phyloP scores from a whole-genome alignment of 2,888 invertebrate species.

The Yponomeuta plumbellus region DNA sequence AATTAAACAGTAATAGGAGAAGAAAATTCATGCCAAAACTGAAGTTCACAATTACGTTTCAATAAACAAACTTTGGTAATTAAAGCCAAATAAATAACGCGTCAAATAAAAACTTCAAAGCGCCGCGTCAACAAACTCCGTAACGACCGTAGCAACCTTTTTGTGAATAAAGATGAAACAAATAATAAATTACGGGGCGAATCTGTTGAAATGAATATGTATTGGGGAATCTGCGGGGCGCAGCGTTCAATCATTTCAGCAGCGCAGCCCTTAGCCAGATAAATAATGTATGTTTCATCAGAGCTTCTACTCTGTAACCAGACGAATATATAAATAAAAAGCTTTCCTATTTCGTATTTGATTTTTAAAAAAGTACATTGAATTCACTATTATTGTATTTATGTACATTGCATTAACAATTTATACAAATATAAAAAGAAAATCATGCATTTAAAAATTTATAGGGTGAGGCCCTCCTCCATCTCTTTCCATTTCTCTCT shows the following conservation, averaged over 20 bases:
- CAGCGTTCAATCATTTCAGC: constrained; percentile 13
- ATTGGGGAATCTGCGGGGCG: not conserved
- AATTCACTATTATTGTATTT: no score
- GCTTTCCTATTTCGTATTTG: no score
- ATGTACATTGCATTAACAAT: no score
- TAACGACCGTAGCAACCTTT: not conserved
- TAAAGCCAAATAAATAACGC: not conserved
- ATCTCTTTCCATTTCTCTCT: no score
- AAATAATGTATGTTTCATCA: constrained; percentile 5
- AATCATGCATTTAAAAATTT: no score
- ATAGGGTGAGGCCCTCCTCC: no score
- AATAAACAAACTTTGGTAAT: not conserved
- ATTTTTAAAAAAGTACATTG: no score
- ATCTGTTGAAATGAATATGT: constrained; percentile 1
- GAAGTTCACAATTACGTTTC: not conserved
- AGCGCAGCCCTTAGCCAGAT: constrained; percentile 15
- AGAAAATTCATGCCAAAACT: no score
- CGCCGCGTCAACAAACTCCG: not conserved
- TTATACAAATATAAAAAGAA: no score
- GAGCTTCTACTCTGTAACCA: not conserved
- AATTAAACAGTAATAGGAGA: no score
- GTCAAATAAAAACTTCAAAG: not conserved
- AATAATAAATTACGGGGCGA: not conserved
- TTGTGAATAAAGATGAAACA: not conserved
- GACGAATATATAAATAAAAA: not conserved